Conservation (phyloP, 2,888 invertebrate species). For the Chrysolina haemoptera region DNA sequence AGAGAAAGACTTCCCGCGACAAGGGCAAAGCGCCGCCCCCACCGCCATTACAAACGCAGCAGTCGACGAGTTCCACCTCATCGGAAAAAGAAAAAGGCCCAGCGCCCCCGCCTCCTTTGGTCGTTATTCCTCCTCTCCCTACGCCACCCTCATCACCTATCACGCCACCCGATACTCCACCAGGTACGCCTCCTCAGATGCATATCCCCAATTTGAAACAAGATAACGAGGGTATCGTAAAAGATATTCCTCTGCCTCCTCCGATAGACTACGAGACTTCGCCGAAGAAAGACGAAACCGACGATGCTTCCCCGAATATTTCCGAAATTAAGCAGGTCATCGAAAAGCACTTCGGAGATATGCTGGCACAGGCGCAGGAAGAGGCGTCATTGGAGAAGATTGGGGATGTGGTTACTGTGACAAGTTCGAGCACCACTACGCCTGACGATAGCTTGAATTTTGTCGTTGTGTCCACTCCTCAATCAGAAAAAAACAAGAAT, state of each 20-base stretch:
- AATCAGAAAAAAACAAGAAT: slow-evolving; percentile 66
- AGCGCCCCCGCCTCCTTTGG: slow-evolving; percentile 54
- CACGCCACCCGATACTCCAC: slow-evolving; percentile 65
- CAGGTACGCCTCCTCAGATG: slow-evolving; percentile 45
- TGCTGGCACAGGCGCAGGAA: slow-evolving; percentile 50
- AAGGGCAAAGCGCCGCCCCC: slow-evolving; percentile 63
- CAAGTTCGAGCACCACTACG: slow-evolving; percentile 57
- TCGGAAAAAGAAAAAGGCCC: slow-evolving; percentile 49
- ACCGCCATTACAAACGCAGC: slow-evolving; percentile 70
- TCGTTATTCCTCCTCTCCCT: slow-evolving; percentile 40
- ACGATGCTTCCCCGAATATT: slow-evolving; percentile 48
- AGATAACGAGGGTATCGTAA: neutral
- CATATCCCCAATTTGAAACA: neutral
- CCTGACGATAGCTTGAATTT: slow-evolving; percentile 61
- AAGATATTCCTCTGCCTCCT: slow-evolving; percentile 43
- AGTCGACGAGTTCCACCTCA: slow-evolving; percentile 53
- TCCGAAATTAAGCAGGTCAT: slow-evolving; percentile 58
- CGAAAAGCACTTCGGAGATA: slow-evolving; percentile 55
- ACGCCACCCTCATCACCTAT: slow-evolving; percentile 66
- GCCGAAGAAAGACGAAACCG: slow-evolving; percentile 51
- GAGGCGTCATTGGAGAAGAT: slow-evolving; percentile 45
- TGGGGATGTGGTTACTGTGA: slow-evolving; percentile 58
- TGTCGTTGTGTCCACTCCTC: slow-evolving; percentile 64
- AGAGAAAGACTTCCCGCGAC: slow-evolving; percentile 73
- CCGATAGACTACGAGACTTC: slow-evolving; percentile 33